A percentile compares a stretch with the other conserved stretches of the same genome.
These are phyloP conservation scores for Caenorhabditis doughertyi DNA, from an alignment of 2,888 invertebrate genomes.

Conservation along the genomic window DNA sequence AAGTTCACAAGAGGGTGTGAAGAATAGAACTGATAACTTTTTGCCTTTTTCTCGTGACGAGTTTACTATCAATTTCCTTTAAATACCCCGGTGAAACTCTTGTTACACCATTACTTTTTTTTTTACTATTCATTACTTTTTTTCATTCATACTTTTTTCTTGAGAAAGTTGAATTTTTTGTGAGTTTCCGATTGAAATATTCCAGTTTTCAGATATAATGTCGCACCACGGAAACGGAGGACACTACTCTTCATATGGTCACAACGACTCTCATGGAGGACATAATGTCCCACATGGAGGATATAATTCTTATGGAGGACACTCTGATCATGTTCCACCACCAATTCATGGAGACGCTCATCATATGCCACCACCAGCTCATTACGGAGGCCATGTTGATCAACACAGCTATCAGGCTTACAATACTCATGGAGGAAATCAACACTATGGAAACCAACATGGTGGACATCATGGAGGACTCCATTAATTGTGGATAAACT, in stretches of 20 bases:
- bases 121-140: background rate
- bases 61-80: conserved; percentile 10
- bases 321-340: conserved; percentile 33
- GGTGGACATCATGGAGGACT: conserved; percentile 20
- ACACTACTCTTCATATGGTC: conserved; percentile 2
- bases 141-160: background rate
- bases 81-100: conserved; percentile 9
- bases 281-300: conserved; percentile 9
- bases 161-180: background rate
- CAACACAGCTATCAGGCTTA: conserved; percentile 9
- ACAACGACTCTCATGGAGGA: background rate
- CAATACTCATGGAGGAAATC: conserved; percentile 16
- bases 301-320: conserved; percentile 13
- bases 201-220: conserved; percentile 17
- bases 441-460: conserved; percentile 18
- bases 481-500: background rate
- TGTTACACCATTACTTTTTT: background rate
- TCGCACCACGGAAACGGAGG: conserved; percentile 55
- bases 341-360: conserved; percentile 48
- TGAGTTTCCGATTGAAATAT: background rate
- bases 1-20: conserved; percentile 29
- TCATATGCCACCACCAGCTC: conserved; percentile 33
- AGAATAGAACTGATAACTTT: conserved; percentile 30
- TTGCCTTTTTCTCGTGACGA: conserved; percentile 22
- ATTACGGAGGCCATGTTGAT: conserved; percentile 15